Percentiles rank a stretch among this genome's conserved stretches.
Evolutionary conservation across 2,797 vertebrate species (phyloP).

Genomic region (Gorsachius magnificus): DNA sequence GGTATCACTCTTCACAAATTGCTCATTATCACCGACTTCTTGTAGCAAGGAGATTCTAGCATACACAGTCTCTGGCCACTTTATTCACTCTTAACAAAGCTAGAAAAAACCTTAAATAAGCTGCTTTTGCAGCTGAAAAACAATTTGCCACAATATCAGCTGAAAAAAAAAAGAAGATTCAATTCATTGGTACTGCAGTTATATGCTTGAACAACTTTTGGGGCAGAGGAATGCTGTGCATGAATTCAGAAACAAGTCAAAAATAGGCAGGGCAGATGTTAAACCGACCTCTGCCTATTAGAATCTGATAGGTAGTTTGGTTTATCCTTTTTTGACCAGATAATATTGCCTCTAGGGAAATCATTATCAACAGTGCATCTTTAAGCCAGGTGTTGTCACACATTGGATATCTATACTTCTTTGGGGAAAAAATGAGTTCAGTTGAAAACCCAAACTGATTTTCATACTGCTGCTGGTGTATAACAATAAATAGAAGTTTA

Average conservation of each 20-base stretch:
- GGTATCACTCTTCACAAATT: slow-evolving; percentile 17
- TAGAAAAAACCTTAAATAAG: neutral
- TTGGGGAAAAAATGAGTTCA: neutral
- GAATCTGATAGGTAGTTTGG: neutral
- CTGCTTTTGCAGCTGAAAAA: neutral
- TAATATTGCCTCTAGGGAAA: neutral
- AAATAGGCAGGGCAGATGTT: slow-evolving; percentile 14
- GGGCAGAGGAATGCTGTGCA: neutral
- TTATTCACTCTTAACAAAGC: neutral
- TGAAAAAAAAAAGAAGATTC: neutral
- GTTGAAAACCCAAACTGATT: neutral
- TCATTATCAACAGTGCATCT: neutral
- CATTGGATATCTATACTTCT: neutral
- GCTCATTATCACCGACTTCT: slow-evolving; percentile 24
- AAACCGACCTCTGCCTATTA: neutral
- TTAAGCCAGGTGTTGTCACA: neutral
- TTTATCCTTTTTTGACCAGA: neutral
- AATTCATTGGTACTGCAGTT: neutral
- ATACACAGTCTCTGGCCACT: neutral
- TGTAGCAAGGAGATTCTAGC: neutral
- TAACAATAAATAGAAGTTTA: neutral
- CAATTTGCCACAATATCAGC: neutral
- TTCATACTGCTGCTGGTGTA: neutral
- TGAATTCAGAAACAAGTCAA: slow-evolving; percentile 1
- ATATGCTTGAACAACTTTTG: neutral